Evolutionary conservation across 2,888 invertebrate species (phyloP), one percentile per base, ranked within the genome.

Genomic region (Galeopsomyia nigrocyanea): DNA sequence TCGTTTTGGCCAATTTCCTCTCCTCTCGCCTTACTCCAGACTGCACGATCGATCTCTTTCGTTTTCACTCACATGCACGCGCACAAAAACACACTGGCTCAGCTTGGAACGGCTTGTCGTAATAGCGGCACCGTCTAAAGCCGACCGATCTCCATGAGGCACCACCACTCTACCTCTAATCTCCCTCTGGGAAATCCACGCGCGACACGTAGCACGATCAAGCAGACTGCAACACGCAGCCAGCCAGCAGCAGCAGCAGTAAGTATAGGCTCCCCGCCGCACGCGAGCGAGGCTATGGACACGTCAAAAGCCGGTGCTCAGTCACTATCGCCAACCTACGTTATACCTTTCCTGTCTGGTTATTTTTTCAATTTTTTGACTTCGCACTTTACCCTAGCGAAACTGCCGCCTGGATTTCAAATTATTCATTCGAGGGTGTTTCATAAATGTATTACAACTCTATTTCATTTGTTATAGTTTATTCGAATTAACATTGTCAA

Each of bases 281-380:
- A 70, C 62, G 26, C 19, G 26, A 56, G 46, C 21, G 17, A 49
- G 21, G 49, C 50, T 55, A 26, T 22, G 78, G 81, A 80, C 81
- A 81, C 80, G 81, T 81, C 79, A 76, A 80, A 78, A 78, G 77
- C 80, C 80, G 80, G 73, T 61, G 39, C 22, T n/a, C n/a, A n/a
- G n/a, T n/a, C 66, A 63, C 47, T 19, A 57, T 46, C 22, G 58
- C 65, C 61, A 65, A 60, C 68, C 21, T 62, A 13, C n/a, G n/a
- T 26, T 26, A 26, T 5, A 26, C 5, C 21, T 9, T 9, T 10
- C 13, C 39, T 10, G 13, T 10, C 39, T 39, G 10, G 39, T 39
- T 39, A 39, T 13, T 39, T 39, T 13, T 39, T 10, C 1, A 10
- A 39, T 10, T 3, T 31, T 5, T 31, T n/a, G n/a, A n/a, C 31